These are phyloP conservation scores for Sorex maritimensis DNA, from an alignment of 2,797 vertebrate genomes.

Conservation along the genomic window DNA sequence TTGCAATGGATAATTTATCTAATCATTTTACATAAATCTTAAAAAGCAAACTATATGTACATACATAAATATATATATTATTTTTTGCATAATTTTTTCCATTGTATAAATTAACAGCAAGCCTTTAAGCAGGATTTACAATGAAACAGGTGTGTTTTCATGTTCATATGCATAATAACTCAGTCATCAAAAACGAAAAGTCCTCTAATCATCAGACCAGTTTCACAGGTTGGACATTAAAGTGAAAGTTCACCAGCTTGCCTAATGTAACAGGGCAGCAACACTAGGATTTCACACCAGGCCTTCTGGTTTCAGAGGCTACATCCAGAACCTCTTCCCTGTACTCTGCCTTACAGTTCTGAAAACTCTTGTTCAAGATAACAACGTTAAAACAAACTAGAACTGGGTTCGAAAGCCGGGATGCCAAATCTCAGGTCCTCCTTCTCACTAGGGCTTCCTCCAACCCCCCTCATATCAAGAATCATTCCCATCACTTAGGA, in stretches of 20 bases:
- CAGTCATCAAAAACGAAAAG: constrained; percentile 42
- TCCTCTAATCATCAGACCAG: not conserved
- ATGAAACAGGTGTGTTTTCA: not conserved
- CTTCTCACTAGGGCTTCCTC: not conserved
- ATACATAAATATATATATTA: not conserved
- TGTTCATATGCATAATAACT: constrained; percentile 47
- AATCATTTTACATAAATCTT: constrained; percentile 54
- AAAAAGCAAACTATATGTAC: not conserved
- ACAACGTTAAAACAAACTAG: not conserved
- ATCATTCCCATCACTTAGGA: not conserved
- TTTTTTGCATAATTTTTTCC: not conserved
- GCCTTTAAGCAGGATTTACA: not conserved
- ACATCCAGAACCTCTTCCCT: not conserved
- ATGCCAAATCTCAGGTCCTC: not conserved
- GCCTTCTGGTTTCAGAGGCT: not conserved
- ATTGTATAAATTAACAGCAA: not conserved
- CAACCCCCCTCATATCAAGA: not conserved
- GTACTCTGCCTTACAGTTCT: not conserved
- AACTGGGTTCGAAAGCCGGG: not conserved
- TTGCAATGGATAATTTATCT: constrained; percentile 27
- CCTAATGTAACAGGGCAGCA: not conserved
- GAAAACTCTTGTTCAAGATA: constrained; percentile 39
- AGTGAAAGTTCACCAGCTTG: not conserved
- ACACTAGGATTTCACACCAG: constrained; percentile 39
- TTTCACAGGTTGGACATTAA: constrained; percentile 4